These are phyloP conservation scores for Gyrodactylus salaris DNA, from an alignment of 1,140 invertebrate species.

Conservation along the genomic window DNA sequence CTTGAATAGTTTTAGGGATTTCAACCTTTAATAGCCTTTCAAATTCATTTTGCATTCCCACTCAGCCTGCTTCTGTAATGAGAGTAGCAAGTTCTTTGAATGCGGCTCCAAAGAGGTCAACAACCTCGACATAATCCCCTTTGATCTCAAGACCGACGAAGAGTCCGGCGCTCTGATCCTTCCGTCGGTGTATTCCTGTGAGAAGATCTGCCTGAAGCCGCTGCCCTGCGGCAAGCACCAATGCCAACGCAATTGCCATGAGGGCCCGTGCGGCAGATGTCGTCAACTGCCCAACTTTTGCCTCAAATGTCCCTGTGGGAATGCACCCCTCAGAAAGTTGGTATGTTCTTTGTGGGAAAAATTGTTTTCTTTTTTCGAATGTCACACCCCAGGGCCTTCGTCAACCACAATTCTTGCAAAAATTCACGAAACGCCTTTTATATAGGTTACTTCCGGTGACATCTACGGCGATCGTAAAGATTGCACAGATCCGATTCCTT, in stretches of 20 bases:
- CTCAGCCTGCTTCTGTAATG: neutral
- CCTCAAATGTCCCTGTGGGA: neutral
- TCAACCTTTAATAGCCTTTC: neutral
- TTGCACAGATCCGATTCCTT: neutral
- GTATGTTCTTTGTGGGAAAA: neutral
- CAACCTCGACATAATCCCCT: neutral
- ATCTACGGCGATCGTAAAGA: neutral
- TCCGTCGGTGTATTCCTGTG: neutral
- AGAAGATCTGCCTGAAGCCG: neutral
- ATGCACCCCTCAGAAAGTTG: neutral
- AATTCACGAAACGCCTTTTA: no score
- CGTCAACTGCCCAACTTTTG: neutral
- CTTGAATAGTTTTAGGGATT: neutral
- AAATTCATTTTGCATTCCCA: no score
- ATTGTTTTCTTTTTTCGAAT: no score
- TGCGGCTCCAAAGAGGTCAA: neutral
- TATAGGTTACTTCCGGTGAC: neutral
- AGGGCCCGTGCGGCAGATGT: neutral
- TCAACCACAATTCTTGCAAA: neutral
- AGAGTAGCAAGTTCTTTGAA: neutral
- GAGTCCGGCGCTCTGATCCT: neutral
- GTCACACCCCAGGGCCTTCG: no score
- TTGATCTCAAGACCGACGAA: neutral
- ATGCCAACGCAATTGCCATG: neutral
- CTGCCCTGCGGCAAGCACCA: neutral